phyloP scores from a whole-genome alignment of 2,113 vertebrate species.

The Albula goreensis region DNA sequence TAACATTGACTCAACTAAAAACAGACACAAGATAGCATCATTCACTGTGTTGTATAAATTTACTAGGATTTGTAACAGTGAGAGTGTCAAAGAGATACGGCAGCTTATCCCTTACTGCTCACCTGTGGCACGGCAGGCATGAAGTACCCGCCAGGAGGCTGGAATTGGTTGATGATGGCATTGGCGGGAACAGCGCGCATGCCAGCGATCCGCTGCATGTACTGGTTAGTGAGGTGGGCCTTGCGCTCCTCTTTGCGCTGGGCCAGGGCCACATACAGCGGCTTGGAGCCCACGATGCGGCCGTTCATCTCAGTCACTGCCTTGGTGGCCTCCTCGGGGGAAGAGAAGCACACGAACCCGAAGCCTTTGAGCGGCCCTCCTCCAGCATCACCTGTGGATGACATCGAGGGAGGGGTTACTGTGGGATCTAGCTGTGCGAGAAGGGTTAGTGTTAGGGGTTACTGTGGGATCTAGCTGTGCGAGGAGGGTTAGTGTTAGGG shows the following conservation, averaged over 20 bases:
- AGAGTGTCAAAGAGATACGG: neutral
- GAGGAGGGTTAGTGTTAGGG: too few relatives aligned
- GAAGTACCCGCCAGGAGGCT: slow-evolving; percentile 94
- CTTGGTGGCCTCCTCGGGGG: slow-evolving; percentile 97
- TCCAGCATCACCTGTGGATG: slow-evolving; percentile 90
- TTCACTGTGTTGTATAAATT: neutral
- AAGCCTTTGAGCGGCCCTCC: slow-evolving; percentile 98
- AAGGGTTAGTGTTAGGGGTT: too few relatives aligned
- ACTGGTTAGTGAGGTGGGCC: slow-evolving; percentile 96
- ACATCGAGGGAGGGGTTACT: neutral
- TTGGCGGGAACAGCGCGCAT: slow-evolving; percentile 96
- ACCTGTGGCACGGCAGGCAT: slow-evolving; percentile 97
- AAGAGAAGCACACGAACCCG: slow-evolving; percentile 98
- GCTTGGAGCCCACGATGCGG: slow-evolving; percentile 96
- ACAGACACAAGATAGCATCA: neutral
- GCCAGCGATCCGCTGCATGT: slow-evolving; percentile 97
- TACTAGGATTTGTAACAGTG: neutral
- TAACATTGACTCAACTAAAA: neutral
- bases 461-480: too few relatives aligned
- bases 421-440: neutral
- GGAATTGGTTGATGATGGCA: slow-evolving; percentile 97
- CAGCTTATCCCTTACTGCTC: slow-evolving; percentile 28
- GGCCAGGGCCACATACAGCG: slow-evolving; percentile 90
- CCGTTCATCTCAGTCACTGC: slow-evolving; percentile 99
- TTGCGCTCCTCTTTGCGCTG: slow-evolving; percentile 97